Evolutionary conservation across 2,113 vertebrate genomes (phyloP), one percentile per base, ranked within the genome.

Genomic region (Nyctereutes procyonoides): DNA sequence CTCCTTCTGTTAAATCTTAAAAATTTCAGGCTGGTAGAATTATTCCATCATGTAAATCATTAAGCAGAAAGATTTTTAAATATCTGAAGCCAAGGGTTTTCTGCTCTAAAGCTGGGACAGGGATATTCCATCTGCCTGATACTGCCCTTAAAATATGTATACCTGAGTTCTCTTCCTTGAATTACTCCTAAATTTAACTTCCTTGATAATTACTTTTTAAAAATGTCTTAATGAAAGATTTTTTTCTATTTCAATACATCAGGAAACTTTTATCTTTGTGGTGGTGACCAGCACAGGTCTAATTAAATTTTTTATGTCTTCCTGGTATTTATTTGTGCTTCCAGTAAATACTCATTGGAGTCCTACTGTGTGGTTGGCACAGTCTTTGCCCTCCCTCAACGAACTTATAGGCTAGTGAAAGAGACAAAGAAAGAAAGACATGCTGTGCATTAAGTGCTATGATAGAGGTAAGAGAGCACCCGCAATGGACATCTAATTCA

Each of bases 161-260:
- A 1, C 12, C 14, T 2, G 43, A 82, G 67, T 85, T 67, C 1
- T 81, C 38, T 92, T 81, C 65, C 62, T 30, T 4, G 56, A 76
- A 67, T 84, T 56, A n/a, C 15, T 74, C 24, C 35, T 63, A 15
- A 93, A 71, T 67, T 76, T 56, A 63, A 84, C 73, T 94, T 76
- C 11, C 35, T 81, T 85, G 17, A 88, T 7, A 53, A 32, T 84
- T 92, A 65, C 11, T 76, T 95, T 93, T 76, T 95, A 81, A 73
- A 80, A 85, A 69, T 73, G 63, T 95, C n/a, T 35, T 58, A 26
- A 22, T 88, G 67, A 82, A 69, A 60, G 19, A 65, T 83, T 32
- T 92, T 48, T 43, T 53, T 55, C 22, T 90, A 12, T 63, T 82
- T 73, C 16, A 93, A 20, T 48, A 30, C 79, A 71, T 22, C 12